Evolutionary conservation across 2,113 vertebrate species (phyloP).

Genomic region (Aegithalos caudatus): DNA sequence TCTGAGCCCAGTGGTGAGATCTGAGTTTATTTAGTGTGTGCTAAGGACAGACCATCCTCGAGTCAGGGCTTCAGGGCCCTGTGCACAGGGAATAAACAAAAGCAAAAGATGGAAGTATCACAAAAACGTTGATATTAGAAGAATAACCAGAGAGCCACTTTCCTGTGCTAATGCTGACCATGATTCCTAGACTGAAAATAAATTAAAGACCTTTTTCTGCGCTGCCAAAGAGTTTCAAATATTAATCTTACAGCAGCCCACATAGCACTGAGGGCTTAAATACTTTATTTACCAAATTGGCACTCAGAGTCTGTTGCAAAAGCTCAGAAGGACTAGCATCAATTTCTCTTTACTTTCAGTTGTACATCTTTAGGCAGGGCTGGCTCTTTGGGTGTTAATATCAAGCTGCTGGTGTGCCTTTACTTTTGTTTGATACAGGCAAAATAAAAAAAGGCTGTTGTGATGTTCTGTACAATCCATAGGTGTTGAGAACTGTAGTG

Average conservation of each 20-base stretch:
- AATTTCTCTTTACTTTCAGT: slow-evolving; percentile 53
- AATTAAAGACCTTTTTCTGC: slow-evolving; percentile 67
- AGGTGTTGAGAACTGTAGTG: not conserved
- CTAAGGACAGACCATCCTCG: not conserved
- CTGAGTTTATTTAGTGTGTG: not conserved
- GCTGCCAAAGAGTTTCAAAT: slow-evolving; percentile 59
- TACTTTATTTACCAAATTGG: slow-evolving; percentile 67
- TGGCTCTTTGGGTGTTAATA: slow-evolving; percentile 22
- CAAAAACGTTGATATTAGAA: not conserved
- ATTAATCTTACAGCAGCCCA: slow-evolving; percentile 66
- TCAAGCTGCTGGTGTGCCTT: slow-evolving; percentile 18
- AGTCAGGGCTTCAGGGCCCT: not conserved
- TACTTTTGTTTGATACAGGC: not conserved
- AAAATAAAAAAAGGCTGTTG: not conserved
- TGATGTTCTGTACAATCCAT: not conserved
- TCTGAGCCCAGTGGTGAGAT: not conserved
- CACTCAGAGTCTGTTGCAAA: not conserved
- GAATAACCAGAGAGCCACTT: not conserved
- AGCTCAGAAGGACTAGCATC: slow-evolving; percentile 6
- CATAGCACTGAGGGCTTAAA: slow-evolving; percentile 62
- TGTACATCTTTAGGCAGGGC: slow-evolving; percentile 20
- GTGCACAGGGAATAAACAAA: not conserved
- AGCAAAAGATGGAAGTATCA: not conserved
- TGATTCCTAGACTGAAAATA: slow-evolving; percentile 49
- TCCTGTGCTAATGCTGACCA: not conserved